These are phyloP conservation scores for Indicator maculatus DNA, from an alignment of 2,113 vertebrate genomes.

Conservation along the genomic window DNA sequence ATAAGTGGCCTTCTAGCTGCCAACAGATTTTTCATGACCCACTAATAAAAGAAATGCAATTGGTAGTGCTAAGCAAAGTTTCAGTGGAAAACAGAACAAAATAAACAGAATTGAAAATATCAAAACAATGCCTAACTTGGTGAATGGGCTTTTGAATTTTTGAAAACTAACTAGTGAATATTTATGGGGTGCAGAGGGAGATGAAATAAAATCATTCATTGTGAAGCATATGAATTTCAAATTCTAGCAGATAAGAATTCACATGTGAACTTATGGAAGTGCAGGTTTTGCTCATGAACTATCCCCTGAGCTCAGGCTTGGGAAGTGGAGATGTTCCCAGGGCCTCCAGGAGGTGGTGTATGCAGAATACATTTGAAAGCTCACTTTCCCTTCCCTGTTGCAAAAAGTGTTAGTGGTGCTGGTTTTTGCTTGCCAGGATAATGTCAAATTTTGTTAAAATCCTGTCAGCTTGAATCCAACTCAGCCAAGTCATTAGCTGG, in stretches of 20 bases:
- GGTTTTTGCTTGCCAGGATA: not conserved
- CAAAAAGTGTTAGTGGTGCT: not conserved
- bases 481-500: not conserved
- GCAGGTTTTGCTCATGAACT: not conserved
- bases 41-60: not conserved
- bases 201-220: constrained; percentile 47
- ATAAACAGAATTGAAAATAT: rapidly evolving
- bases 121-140: not conserved
- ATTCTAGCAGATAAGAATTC: constrained; percentile 37
- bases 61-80: not conserved
- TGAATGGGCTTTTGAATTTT: not conserved
- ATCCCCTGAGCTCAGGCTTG: not conserved
- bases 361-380: not conserved
- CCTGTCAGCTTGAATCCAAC: not conserved
- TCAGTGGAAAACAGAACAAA: not conserved
- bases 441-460: not conserved
- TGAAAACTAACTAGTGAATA: constrained; percentile 24
- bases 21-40: not conserved
- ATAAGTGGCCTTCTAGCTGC: not conserved
- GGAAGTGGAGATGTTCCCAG: not conserved
- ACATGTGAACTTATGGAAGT: constrained; percentile 29
- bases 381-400: not conserved
- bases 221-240: constrained; percentile 40
- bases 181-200: constrained; percentile 12
- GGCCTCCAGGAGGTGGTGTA: constrained; percentile 28